Percentiles rank a stretch among this genome's conserved stretches.
These are phyloP conservation scores for Temnothorax longispinosus DNA, from an alignment of 1,140 invertebrate species.

Conservation along the genomic window DNA sequence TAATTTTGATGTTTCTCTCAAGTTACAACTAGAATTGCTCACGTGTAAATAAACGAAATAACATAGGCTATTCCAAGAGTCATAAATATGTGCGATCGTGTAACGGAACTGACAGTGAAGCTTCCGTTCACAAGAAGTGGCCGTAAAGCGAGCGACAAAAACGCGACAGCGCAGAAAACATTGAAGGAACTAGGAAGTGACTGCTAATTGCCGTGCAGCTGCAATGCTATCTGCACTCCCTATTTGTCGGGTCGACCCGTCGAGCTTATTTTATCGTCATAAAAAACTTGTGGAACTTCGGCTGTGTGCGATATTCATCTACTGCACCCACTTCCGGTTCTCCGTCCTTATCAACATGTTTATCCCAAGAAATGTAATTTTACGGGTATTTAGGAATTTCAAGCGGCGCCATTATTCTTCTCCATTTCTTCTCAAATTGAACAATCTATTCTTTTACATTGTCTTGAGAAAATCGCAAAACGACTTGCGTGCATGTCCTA, in stretches of 20 bases:
- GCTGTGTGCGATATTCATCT: constrained; percentile 49
- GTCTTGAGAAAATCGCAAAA: constrained; percentile 49
- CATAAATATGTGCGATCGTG: constrained; percentile 57
- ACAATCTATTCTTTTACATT: background rate
- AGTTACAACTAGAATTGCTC: background rate
- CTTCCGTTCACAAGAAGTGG: constrained; percentile 41
- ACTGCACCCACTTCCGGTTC: constrained; percentile 26
- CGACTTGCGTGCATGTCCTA: constrained; percentile 56
- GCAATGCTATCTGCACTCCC: constrained; percentile 61
- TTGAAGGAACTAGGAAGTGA: constrained; percentile 62
- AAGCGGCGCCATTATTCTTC: background rate
- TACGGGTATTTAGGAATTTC: constrained; percentile 8
- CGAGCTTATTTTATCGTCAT: constrained; percentile 54
- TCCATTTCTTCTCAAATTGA: background rate
- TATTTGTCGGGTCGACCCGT: constrained; percentile 59
- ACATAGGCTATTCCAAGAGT: constrained; percentile 30
- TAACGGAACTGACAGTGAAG: constrained; percentile 62
- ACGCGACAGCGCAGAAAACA: constrained; percentile 59
- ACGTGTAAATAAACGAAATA: constrained; percentile 12
- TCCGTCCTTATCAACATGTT: constrained; percentile 43
- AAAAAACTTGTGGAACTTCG: constrained; percentile 54
- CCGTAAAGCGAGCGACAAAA: constrained; percentile 52
- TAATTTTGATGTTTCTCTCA: background rate
- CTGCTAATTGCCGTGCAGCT: constrained; percentile 60
- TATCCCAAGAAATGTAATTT: constrained; percentile 24